A percentile compares a stretch with the other conserved stretches of the same genome.
Conservation (phyloP, 1,140 invertebrate species). For the Rhopalosiphum maidis region DNA sequence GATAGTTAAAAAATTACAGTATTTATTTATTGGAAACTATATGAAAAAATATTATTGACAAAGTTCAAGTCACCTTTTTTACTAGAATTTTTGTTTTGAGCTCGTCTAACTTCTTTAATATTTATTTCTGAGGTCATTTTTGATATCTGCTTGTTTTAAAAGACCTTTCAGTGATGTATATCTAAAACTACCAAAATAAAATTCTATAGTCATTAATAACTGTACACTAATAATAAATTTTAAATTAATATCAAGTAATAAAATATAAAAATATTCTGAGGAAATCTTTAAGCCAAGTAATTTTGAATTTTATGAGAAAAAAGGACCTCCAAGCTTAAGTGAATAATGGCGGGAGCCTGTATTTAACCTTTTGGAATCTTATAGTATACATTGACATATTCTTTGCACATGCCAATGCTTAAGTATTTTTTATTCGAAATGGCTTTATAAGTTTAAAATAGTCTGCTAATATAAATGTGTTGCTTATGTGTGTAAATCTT, state of each 20-base stretch:
- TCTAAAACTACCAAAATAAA: neutral
- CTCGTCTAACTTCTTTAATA: neutral
- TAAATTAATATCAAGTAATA: neutral
- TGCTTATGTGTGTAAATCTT: constrained; percentile 27
- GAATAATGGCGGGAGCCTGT: neutral
- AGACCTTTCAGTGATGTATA: neutral
- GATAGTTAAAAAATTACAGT: neutral
- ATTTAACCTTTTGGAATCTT: neutral
- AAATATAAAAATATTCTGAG: neutral
- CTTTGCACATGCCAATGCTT: neutral
- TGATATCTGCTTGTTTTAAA: neutral
- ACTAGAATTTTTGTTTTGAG: neutral
- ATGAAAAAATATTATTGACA: neutral
- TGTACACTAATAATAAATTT: too few species aligned
- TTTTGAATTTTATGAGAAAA: neutral
- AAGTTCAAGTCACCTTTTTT: neutral
- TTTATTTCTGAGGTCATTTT: neutral
- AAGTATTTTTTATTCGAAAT: neutral
- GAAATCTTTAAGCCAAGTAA: neutral
- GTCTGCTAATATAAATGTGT: neutral
- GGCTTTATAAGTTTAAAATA: neutral
- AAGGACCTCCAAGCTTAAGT: neutral
- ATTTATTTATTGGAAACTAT: neutral
- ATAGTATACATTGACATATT: neutral
- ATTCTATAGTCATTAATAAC: neutral